Evolutionary conservation across 1,140 invertebrate genomes (phyloP), one percentile per base, ranked within the genome.

Genomic region (Yoshiicerus persimilis): DNA sequence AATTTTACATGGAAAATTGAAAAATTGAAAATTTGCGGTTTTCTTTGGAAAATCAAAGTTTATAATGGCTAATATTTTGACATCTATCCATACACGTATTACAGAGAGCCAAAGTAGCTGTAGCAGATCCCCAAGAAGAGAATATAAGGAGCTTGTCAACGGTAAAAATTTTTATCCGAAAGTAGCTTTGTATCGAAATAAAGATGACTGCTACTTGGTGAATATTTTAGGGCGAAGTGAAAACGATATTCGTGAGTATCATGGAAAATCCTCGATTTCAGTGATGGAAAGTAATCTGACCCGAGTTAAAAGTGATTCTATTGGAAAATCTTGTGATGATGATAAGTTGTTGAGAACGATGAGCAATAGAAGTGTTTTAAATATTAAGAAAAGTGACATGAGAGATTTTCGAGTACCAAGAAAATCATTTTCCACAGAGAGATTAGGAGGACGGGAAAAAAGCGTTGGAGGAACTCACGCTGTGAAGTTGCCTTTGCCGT

Each of bases 141-240:
- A 80, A 80, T 80, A 80, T 32, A 80, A 80, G 75, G 75, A 80
- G 34, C 75, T 80, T 80, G 75, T 80, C 32, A 80, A 80, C 38
- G 75, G 75, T 80, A 80, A 80, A 80, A 80, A 80, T 80, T 80
- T 80, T 32, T 80, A 80, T 32, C 75, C 75, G 11, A 80, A n/a
- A 80, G 75, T 80, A 80, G 75, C 75, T 80, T 80, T 80, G 34
- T 80, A 80, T 80, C 75, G 75, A 38, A 80, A 80, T 80, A 80
- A 38, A 30, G 75, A 80, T 80, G 75, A 80, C 75, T 80, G 34
- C 75, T 80, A 80, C 75, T 80, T 80, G 32, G 32, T 80, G 20
- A 80, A 80, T 80, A 80, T 80, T 80, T 80, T 80, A 80, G 75
- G 75, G 23, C 75, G 75, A 32, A 80, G 34, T 38, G 75, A 34